A percentile compares a stretch with the other conserved stretches of the same genome.
phyloP scores from a whole-genome alignment of 2,113 vertebrate genomes.

The Sterrhoptilus dennistouni region DNA sequence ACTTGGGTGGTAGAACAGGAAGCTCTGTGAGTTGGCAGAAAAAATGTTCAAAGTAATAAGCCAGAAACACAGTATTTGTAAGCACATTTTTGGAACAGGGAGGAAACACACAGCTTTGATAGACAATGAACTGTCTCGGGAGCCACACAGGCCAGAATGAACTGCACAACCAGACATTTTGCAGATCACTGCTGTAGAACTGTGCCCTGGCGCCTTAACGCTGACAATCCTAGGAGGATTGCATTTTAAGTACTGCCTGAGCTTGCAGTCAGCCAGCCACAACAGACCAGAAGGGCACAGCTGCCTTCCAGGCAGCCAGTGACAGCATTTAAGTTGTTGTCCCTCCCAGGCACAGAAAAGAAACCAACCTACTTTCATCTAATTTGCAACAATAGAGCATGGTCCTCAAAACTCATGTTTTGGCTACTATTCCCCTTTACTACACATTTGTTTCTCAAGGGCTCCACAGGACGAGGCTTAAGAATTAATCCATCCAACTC shows the following conservation, averaged over 20 bases:
- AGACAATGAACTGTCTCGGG: conserved; percentile 3
- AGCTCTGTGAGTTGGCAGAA: background rate
- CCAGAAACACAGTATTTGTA: background rate
- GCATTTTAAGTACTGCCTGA: background rate
- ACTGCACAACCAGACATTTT: background rate
- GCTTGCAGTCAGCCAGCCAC: background rate
- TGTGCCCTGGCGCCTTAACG: background rate
- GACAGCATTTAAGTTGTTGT: background rate
- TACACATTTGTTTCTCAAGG: background rate
- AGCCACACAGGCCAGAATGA: background rate
- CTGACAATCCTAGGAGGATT: background rate
- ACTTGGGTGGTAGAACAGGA: background rate
- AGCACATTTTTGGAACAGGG: background rate
- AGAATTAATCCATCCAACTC: background rate
- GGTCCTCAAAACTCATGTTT: background rate
- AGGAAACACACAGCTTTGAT: background rate
- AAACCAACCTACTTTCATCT: background rate
- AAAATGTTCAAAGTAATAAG: background rate
- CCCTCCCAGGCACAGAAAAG: background rate
- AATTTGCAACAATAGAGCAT: background rate
- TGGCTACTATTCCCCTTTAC: background rate
- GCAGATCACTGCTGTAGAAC: background rate
- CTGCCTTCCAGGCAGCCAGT: background rate
- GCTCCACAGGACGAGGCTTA: background rate
- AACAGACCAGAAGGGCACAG: background rate